A percentile compares a stretch with the other conserved stretches of the same genome.
phyloP scores from a whole-genome alignment of 2,888 invertebrate genomes.

The Agapostemon virescens region DNA sequence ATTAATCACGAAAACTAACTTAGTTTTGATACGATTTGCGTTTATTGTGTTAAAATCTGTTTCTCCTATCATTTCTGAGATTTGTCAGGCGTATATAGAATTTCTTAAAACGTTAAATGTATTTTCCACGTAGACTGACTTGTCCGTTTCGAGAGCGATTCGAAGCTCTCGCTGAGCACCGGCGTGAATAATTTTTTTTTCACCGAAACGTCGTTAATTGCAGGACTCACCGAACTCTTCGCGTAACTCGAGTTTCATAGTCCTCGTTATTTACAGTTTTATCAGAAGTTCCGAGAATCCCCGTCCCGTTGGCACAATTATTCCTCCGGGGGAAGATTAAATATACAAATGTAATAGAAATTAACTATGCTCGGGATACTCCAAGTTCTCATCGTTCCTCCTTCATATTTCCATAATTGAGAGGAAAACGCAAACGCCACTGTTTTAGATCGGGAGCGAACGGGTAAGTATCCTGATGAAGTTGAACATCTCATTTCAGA shows the following conservation, averaged over 20 bases:
- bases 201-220: slow-evolving; percentile 34
- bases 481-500: slow-evolving; percentile 9
- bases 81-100: neutral
- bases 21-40: neutral
- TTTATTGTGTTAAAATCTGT: neutral
- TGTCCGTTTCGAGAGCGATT: neutral
- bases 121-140: neutral
- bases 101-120: neutral
- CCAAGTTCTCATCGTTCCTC: slow-evolving; percentile 36
- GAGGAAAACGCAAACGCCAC: slow-evolving; percentile 44
- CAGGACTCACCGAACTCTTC: slow-evolving; percentile 3
- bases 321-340: slow-evolving; percentile 47
- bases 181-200: slow-evolving; percentile 35
- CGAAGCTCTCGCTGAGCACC: neutral
- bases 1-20: too few species aligned
- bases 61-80: neutral
- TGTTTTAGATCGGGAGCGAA: slow-evolving; percentile 42
- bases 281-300: slow-evolving; percentile 44
- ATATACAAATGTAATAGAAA: slow-evolving; percentile 57
- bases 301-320: slow-evolving; percentile 41
- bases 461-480: slow-evolving; percentile 12
- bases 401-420: slow-evolving; percentile 55
- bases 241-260: slow-evolving; percentile 15
- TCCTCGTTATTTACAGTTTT: slow-evolving; percentile 51
- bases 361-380: slow-evolving; percentile 52